These are phyloP conservation scores for Drosophila aff. DNA, from an alignment of 1,140 invertebrate species.

Conservation along the genomic window DNA sequence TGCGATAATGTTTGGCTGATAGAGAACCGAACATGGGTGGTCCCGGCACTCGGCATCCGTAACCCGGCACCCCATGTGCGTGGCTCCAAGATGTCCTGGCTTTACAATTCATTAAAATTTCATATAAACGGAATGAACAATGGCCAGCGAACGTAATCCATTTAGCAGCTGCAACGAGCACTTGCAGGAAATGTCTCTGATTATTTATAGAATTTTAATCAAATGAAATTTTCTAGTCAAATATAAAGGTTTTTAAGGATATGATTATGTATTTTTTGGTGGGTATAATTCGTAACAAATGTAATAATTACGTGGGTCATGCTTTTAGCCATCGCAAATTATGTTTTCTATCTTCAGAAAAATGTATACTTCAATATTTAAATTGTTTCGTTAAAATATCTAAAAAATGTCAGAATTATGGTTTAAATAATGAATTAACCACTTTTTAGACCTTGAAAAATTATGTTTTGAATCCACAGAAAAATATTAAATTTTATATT, in stretches of 20 bases:
- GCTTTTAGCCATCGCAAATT: not conserved
- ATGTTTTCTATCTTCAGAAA: not conserved
- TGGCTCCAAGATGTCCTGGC: slow-evolving; percentile 51
- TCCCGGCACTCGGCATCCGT: not conserved
- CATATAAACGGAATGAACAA: slow-evolving; percentile 60
- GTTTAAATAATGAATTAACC: too few species aligned
- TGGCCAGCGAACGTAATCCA: slow-evolving; percentile 50
- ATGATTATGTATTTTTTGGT: not conserved
- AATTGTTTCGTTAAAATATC: too few species aligned
- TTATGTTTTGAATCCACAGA: too few species aligned
- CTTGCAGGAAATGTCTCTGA: not conserved
- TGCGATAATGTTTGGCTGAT: slow-evolving; percentile 53
- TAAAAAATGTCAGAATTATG: not conserved
- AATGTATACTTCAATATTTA: not conserved
- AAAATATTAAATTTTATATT: not conserved
- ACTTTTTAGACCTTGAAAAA: too few species aligned
- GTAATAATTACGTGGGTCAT: too few species aligned
- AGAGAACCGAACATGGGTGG: slow-evolving; percentile 3
- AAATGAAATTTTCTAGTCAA: too few species aligned
- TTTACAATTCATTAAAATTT: slow-evolving; percentile 76
- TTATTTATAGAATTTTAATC: not conserved
- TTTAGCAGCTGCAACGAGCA: slow-evolving; percentile 45
- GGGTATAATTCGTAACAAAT: not conserved
- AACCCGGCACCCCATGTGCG: slow-evolving; percentile 19
- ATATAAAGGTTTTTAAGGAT: not conserved